A percentile compares a stretch with the other conserved stretches of the same genome.
phyloP scores from a whole-genome alignment of 2,888 invertebrate species.

The Noctua janthina region DNA sequence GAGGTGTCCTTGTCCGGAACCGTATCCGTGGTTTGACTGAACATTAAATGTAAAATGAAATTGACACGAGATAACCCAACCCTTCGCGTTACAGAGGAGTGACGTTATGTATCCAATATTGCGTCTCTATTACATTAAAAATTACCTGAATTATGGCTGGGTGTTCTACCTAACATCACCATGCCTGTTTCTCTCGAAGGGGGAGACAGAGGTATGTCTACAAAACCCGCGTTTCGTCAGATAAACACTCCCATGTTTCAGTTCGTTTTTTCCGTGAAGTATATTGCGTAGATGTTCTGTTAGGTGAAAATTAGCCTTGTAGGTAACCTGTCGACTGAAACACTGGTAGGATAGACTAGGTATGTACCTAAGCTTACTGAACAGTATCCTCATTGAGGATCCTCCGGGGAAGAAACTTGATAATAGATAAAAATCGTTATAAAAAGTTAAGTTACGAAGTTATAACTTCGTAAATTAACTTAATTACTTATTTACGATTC shows the following conservation, averaged over 20 bases:
- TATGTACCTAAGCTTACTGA: background rate
- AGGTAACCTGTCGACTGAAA: background rate
- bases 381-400: background rate
- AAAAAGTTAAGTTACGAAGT: constrained; percentile 1
- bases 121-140: background rate
- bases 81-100: no score
- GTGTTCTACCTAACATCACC: background rate
- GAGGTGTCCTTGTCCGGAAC: background rate
- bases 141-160: background rate
- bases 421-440: background rate
- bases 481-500: constrained; percentile 25
- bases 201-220: background rate
- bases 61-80: background rate
- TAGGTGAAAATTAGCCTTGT: background rate
- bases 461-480: no score
- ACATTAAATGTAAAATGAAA: background rate
- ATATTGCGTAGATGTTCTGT: background rate
- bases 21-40: background rate
- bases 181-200: background rate
- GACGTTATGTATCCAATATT: background rate
- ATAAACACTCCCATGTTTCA: background rate
- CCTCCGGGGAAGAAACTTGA: background rate
- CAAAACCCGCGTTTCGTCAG: background rate
- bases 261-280: background rate
- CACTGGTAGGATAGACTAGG: background rate